These are phyloP conservation scores for Halichondria panicea DNA, from an alignment of 37 sponge, comb jelly and placozoan species.

Conservation along the genomic window DNA sequence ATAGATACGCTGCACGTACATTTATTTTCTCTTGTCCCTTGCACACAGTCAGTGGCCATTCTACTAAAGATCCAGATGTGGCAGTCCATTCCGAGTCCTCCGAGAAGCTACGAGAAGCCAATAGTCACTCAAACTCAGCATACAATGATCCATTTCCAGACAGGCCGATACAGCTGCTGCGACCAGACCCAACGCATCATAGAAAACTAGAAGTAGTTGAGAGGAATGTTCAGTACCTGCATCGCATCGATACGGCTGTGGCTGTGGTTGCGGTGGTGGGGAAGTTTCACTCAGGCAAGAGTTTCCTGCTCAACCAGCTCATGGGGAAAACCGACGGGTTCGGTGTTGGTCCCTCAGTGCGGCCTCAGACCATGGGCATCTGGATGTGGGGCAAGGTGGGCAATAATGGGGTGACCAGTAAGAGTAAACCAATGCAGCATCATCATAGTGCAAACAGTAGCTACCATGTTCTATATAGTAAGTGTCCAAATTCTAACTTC, in stretches of 20 bases:
- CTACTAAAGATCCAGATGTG: too few relatives aligned
- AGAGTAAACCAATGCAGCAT: not conserved
- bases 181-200: constrained; percentile 79
- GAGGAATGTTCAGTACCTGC: constrained; percentile 74
- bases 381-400: constrained; percentile 97
- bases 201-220: constrained; percentile 61
- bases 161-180: constrained; percentile 77
- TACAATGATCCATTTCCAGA: constrained; percentile 42
- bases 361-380: constrained; percentile 94
- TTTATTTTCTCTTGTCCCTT: too few relatives aligned
- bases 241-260: constrained; percentile 68
- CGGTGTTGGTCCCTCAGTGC: constrained; percentile 84
- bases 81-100: too few relatives aligned
- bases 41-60: too few relatives aligned
- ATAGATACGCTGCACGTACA: too few relatives aligned
- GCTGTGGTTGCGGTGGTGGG: constrained; percentile 94
- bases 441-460: not conserved
- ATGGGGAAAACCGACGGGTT: constrained; percentile 91
- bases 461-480: too few relatives aligned
- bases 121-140: not conserved
- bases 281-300: constrained; percentile 91
- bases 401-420: not conserved
- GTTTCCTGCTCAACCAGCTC: constrained; percentile 91
- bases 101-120: too few relatives aligned
- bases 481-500: not conserved